phyloP scores from a whole-genome alignment of 2,113 vertebrate genomes.

The Antennarius striatus region DNA sequence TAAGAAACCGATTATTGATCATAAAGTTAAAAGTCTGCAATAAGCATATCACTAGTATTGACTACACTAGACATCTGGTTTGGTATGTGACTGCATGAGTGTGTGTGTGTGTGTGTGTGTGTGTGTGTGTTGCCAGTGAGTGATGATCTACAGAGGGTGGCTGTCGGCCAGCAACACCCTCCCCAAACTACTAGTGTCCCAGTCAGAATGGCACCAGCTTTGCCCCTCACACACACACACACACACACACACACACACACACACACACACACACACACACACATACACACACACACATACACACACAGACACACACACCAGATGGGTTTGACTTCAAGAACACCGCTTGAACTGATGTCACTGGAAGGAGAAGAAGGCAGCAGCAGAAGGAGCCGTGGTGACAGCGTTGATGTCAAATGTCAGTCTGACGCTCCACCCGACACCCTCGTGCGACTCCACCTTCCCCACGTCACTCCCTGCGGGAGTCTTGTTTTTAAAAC shows the following conservation, averaged over 20 bases:
- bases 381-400: conserved; percentile 21
- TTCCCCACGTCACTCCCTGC: conserved; percentile 45
- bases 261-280: conserved; percentile 18
- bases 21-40: too few relatives aligned
- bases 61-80: too few relatives aligned
- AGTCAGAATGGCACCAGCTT: conserved; percentile 69
- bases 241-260: conserved; percentile 24
- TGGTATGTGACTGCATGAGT: not conserved
- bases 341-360: conserved; percentile 55
- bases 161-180: conserved; percentile 25
- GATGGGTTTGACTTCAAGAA: conserved; percentile 43
- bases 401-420: conserved; percentile 39
- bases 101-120: conserved; percentile 21
- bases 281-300: conserved; percentile 24
- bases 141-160: conserved; percentile 17
- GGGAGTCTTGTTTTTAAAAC: conserved; percentile 64
- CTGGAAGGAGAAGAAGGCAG: conserved; percentile 29
- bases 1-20: too few relatives aligned
- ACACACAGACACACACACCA: conserved; percentile 23
- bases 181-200: conserved; percentile 19
- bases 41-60: too few relatives aligned
- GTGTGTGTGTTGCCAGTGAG: conserved; percentile 22
- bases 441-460: conserved; percentile 22
- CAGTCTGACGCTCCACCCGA: conserved; percentile 60
- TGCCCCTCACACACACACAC: conserved; percentile 25